Base-by-base conservation (phyloP, 2,113 vertebrate species). In the Spermophilus dauricus region DNA sequence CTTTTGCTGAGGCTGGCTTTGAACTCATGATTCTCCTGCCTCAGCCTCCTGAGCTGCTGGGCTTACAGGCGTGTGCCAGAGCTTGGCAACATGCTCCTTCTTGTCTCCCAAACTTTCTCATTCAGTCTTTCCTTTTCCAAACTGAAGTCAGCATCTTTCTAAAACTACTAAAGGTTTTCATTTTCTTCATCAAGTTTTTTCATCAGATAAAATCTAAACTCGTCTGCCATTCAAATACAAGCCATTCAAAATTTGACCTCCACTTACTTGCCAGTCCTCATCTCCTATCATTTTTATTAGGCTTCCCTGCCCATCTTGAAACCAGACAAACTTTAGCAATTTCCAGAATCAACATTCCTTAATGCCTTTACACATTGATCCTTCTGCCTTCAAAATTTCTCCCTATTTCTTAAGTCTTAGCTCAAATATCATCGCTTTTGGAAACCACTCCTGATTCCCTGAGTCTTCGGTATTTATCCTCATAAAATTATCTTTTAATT, bases 261-360 rank as follows among this genome's bases (percentile, higher is more conserved):
- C 51, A 70, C 11, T 42, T 73, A 58, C 8, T 4, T 89, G 51
- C 18, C 65, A 51, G 32, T 67, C 34, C 34, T 97, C 8, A 88
- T 51, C 24, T 63, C 45, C 69, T 76, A 14, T 45, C 56, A 70
- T 48, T 92, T 95, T 73, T 53, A n/a, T n/a, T 53, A 32, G 1
- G 17, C 8, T 37, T 82, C 83, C 69, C 30, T 30, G 8, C n/a
- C 20, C 20, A 86, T 26, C 56, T 39, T 69, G 30, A 92, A 93
- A 73, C 69, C 37, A 93, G 4, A 2, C 81, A 73, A 34, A 76
- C 42, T 30, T 42, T 12, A 90, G 63, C 32, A 56, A 91, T 58
- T 91, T 94, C 91, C 61, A 94, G 76, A 94, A 94, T 28, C n/a
- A 85, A 67, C 16, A 88, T 39, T 53, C 48, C 39, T 90, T 37